A percentile compares a stretch with the other conserved stretches of the same genome.
These are phyloP conservation scores for Eurosta solidaginis DNA, from an alignment of 1,140 invertebrate species.

Conservation along the genomic window DNA sequence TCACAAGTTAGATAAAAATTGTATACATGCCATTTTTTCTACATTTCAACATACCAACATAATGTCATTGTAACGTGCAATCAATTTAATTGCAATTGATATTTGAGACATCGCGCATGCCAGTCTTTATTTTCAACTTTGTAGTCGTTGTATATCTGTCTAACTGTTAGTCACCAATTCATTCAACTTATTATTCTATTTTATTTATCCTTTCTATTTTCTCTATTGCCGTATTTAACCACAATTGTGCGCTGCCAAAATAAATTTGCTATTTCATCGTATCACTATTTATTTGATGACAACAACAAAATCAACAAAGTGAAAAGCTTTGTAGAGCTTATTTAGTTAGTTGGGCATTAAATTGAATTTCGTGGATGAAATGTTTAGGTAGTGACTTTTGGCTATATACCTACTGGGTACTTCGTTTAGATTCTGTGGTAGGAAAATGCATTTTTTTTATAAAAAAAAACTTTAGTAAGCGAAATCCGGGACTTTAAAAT, in stretches of 20 bases:
- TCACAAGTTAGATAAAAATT: too few relatives aligned
- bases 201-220: neutral
- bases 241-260: constrained; percentile 2
- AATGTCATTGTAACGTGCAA: constrained; percentile 8
- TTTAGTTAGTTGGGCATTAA: neutral
- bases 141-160: neutral
- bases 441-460: too few relatives aligned
- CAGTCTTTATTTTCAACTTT: neutral
- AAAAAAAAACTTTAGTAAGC: too few relatives aligned
- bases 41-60: neutral
- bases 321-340: neutral
- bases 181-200: neutral
- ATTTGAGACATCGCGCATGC: constrained; percentile 17
- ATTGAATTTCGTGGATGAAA: neutral
- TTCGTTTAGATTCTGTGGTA: too few relatives aligned
- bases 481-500: too few relatives aligned
- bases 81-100: constrained; percentile 32
- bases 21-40: neutral
- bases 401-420: too few relatives aligned
- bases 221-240: neutral
- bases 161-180: neutral
- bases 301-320: neutral
- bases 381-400: neutral
- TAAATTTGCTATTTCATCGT: constrained; percentile 6
- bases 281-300: constrained; percentile 3